Base-by-base conservation (phyloP, 2,888 invertebrate species). In the Adela reaumurella region DNA sequence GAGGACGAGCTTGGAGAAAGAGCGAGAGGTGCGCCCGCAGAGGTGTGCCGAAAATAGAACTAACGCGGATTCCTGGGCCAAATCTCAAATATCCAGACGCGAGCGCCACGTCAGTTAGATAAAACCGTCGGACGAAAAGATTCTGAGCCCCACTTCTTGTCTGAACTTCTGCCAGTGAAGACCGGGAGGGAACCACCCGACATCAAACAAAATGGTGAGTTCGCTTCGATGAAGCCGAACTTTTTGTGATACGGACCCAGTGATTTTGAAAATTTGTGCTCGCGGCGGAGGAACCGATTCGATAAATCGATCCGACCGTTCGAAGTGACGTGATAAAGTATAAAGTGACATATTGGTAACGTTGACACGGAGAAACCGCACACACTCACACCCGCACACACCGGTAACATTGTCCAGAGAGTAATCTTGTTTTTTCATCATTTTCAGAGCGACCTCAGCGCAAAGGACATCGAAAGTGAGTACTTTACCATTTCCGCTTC, bases 391-490 rank as follows among this genome's bases (percentile, higher is more conserved):
- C 24, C n/a, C 10, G 10, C 24, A 24, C 24, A 10, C 6, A 35
- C 11, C 35, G 11, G 35, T 8, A 14, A 35, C 35, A 35, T 35
- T 35, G 11, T 11, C 35, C 24, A 6, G 35, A 35, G 35, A 35
- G 35, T 35, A 35, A 35, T 35, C 14, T 35, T 35, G 35, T 35
- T 72, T 72, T 78, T 77, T 79, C 65, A 60, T 77, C 64, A 77
- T 74, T 86, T 84, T 67, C 85, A 92, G 92, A 89, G 90, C 80
- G 89, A 92, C 83, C 86, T 92, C 74, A 88, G 87, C 81, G 87
- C 88, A 81, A 89, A 87, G 83, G 92, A 92, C 77, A 74, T 92
- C 76, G 92, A 92, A 85, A 90, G 92, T 92, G 83, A 92, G 92
- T 91, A 82, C 57, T 46, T 51, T n/a, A n/a, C n/a, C n/a, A n/a